Evolutionary conservation across 2,113 vertebrate genomes (phyloP), one percentile per base, ranked within the genome.

Genomic region (Silurus asotus): DNA sequence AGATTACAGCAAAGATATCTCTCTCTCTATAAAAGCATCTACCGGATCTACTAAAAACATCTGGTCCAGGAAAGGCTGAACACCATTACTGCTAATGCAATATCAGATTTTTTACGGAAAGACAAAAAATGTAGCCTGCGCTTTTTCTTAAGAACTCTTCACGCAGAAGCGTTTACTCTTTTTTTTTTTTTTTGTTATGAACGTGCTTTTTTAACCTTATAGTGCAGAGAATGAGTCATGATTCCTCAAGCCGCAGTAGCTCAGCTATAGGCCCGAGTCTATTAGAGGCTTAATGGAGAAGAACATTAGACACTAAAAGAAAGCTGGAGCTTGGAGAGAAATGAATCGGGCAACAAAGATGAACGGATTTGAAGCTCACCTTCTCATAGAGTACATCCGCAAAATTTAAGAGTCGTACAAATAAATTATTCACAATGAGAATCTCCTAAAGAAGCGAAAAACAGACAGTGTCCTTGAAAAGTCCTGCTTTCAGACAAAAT

Each of bases 351-450:
- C 20, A 75, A 64, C 45, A 86, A 81, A 81, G 48, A 67, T 25
- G 8, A 82, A 75, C 45, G 37, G 76, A 75, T 51, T 74, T 19
- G 17, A 45, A 14, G 10, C n/a, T 72, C 13, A 14, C 53, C 37
- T 25, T 48, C 14, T 55, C 48, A 25, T 59, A 64, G 17, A 25
- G n/a, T 23, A 61, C 28, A 17, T 51, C 72, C 75, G 74, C 49
- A 65, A 67, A 62, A 56, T 28, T 23, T 13, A 87, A 6, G 53
- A 62, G 61, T 56, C 75, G 75, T 80, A 15, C 9, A 48, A 83
- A 88, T 89, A 62, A 88, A 92, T 93, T 91, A 93, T 93, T 93
- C 90, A 92, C 78, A 87, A 83, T 91, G 88, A 85, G 91, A 90
- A 90, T 92, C 92, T 92, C 85, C 92, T 67, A 8, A 25, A 62